Conservation (phyloP, 2,888 invertebrate genomes). For the Caenorhabditis uteleia region DNA sequence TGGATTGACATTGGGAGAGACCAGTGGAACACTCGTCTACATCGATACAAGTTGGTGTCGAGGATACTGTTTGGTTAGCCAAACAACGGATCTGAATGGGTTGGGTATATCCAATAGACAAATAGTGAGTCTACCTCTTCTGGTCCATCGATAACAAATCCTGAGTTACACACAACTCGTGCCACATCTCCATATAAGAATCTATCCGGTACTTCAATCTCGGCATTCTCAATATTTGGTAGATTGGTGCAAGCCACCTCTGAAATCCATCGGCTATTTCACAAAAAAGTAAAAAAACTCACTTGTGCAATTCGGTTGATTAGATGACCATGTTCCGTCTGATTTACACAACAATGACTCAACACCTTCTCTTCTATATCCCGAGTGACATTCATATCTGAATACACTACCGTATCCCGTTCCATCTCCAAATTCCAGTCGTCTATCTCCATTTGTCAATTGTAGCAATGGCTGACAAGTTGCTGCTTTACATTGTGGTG, state of each 20-base stretch:
- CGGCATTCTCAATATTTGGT: conserved; percentile 62
- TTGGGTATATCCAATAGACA: not conserved
- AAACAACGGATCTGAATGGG: conserved; percentile 56
- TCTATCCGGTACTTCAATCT: conserved; percentile 38
- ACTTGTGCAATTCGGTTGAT: conserved; percentile 91
- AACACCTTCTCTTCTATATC: conserved; percentile 72
- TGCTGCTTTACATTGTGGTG: conserved; percentile 67
- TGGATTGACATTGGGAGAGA: conserved; percentile 54
- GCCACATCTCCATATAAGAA: conserved; percentile 65
- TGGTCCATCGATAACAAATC: conserved; percentile 58
- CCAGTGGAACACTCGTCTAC: conserved; percentile 67
- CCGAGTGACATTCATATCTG: conserved; percentile 65
- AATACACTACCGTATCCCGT: conserved; percentile 68
- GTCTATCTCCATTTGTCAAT: conserved; percentile 63
- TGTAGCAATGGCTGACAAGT: conserved; percentile 65
- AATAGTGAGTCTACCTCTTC: conserved; percentile 49
- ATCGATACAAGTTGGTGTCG: conserved; percentile 62
- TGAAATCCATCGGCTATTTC: conserved; percentile 31
- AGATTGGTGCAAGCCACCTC: conserved; percentile 62
- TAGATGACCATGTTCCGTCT: conserved; percentile 89
- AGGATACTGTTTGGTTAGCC: conserved; percentile 67
- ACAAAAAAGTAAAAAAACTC: conserved; percentile 71
- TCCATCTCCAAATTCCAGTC: conserved; percentile 68
- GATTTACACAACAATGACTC: conserved; percentile 85
- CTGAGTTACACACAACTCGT: conserved; percentile 60